These are phyloP conservation scores for Paralichthys olivaceus DNA, from an alignment of 2,113 vertebrate species.

Conservation along the genomic window DNA sequence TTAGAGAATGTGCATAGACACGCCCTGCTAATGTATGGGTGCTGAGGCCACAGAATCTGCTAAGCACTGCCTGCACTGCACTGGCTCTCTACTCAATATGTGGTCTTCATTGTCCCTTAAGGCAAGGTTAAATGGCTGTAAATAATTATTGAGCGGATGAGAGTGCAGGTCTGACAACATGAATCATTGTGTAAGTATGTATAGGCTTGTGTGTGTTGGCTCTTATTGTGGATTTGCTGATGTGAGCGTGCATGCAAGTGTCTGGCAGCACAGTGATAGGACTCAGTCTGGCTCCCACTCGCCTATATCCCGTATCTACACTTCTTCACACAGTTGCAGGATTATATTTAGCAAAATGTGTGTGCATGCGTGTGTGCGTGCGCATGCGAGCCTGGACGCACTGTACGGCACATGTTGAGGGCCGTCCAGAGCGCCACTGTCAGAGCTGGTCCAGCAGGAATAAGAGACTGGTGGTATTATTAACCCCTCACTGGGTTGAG, in stretches of 20 bases:
- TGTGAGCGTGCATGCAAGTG: background rate
- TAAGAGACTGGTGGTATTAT: constrained; percentile 60
- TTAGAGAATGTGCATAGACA: background rate
- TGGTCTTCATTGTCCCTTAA: constrained; percentile 27
- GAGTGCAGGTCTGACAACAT: constrained; percentile 33
- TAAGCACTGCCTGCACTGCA: background rate
- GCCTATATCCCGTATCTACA: background rate
- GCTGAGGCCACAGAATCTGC: constrained; percentile 18
- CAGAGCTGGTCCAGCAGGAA: constrained; percentile 39
- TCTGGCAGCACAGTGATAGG: constrained; percentile 18
- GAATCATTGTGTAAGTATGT: constrained; percentile 29
- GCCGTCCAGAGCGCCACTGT: constrained; percentile 37
- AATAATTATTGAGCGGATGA: constrained; percentile 56
- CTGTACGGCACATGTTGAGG: background rate
- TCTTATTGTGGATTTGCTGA: constrained; percentile 15
- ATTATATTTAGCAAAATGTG: constrained; percentile 9
- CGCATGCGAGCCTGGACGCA: background rate
- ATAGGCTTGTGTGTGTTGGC: background rate
- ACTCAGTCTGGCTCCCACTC: constrained; percentile 1
- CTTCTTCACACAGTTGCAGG: constrained; percentile 7
- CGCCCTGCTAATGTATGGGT: background rate
- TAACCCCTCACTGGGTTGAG: constrained; percentile 68
- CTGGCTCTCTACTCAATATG: constrained; percentile 16
- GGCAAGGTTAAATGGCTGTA: constrained; percentile 56
- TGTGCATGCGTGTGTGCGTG: constrained; percentile 3